A percentile compares a stretch with the other conserved stretches of the same genome.
Evolutionary conservation across 2,113 vertebrate genomes (phyloP).

Genomic region (Eudyptes chrysolophus): DNA sequence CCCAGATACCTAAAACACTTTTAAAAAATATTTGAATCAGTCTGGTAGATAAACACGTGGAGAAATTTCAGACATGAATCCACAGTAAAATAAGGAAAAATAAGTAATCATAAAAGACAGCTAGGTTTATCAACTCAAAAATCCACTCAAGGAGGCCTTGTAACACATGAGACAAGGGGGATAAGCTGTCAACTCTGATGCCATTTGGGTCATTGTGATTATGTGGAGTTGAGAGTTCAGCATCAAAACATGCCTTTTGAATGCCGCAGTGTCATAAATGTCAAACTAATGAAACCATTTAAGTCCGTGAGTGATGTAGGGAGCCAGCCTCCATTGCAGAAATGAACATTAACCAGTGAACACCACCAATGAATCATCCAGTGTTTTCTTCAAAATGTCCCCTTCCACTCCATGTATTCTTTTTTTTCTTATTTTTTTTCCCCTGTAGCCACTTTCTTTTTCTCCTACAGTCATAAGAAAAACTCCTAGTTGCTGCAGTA

Average conservation of each 20-base stretch:
- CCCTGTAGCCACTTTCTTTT: neutral
- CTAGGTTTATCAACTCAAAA: neutral
- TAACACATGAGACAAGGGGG: neutral
- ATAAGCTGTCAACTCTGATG: neutral
- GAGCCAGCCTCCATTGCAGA: neutral
- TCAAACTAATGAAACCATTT: constrained; percentile 6
- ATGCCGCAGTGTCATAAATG: neutral
- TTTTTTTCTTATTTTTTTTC: neutral
- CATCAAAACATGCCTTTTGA: neutral
- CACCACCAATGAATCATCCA: neutral
- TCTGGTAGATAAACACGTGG: neutral
- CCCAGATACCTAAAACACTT: neutral
- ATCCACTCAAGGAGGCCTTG: neutral
- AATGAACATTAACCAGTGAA: neutral
- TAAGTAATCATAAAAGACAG: neutral
- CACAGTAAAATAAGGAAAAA: neutral
- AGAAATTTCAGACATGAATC: neutral
- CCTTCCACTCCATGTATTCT: neutral
- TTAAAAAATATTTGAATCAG: neutral
- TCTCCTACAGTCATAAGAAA: neutral
- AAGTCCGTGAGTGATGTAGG: neutral
- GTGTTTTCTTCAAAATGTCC: neutral
- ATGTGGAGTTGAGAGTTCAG: neutral
- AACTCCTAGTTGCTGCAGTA: neutral
- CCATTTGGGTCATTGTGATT: neutral